Base-by-base conservation (phyloP, 2,888 invertebrate species). In the Syrista parreyssii region DNA sequence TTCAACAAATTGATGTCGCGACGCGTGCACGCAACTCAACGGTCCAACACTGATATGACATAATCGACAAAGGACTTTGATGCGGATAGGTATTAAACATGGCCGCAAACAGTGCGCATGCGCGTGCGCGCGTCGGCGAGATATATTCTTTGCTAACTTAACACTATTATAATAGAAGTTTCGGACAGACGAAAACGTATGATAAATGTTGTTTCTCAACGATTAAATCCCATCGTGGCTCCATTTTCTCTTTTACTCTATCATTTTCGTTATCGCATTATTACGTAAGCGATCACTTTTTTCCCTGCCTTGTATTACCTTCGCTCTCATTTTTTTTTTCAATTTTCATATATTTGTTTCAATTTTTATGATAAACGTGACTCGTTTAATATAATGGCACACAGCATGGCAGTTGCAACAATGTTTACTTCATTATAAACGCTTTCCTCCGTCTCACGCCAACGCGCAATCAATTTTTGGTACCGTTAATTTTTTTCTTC, bases 341-440 rank as follows among this genome's bases (percentile, higher is more conserved):
- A 73, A 12, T 76, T 76, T 80, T 30, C 4, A 32, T 30, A 69
- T 83, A 80, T 79, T 84, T 83, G 15, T 40, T 40, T 40, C 40
- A 40, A 40, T 82, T 86, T 84, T 84, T 84, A 89, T 84, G 87
- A 88, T 84, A 86, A 89, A 88, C 84, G 86, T 88, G 88, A 87
- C 82, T 87, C 84, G 84, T 81, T 76, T 85, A 88, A 86, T 89
- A 88, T 90, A 91, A 91, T 91, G 91, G 91, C 91, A 91, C 90
- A 90, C 89, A 90, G 90, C 90, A 89, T 91, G 91, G 91, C 91
- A 91, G 90, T 91, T 90, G 89, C 89, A 90, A 90, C 89, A 89
- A 91, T 89, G 71, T 69, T 83, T 89, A 89, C 84, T 89, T 89
- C 85, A 82, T 89, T 90, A 69, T 69, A 69, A n/a, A 69, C n/a